Percentiles rank a stretch among this genome's conserved stretches.
Evolutionary conservation across 2,888 invertebrate species (phyloP).

Genomic region (Rhingia rostrata): DNA sequence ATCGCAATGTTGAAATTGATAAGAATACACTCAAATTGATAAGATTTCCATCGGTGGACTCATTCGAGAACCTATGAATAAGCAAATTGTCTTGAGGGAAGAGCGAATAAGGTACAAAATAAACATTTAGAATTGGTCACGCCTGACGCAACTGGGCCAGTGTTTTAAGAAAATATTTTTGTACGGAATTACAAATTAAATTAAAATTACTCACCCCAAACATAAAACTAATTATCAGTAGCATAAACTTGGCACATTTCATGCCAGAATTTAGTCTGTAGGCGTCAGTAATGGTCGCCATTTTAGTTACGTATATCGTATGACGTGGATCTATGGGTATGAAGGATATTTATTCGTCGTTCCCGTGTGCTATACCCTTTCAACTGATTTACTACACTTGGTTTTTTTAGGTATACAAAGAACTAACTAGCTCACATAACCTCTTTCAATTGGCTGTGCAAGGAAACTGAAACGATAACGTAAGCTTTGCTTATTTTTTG

Average conservation of each 20-base stretch:
- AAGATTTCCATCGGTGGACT: background rate
- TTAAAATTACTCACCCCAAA: slow-evolving; percentile 87
- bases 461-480: slow-evolving; percentile 33
- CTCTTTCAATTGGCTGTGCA: slow-evolving; percentile 14
- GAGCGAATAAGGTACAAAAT: background rate
- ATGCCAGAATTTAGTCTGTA: slow-evolving; percentile 86
- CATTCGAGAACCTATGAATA: slow-evolving; percentile 23
- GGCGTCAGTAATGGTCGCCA: slow-evolving; percentile 77
- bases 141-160: background rate
- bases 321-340: no score
- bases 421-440: background rate
- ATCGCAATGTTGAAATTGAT: slow-evolving; percentile 36
- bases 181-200: background rate
- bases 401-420: no score
- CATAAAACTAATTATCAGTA: slow-evolving; percentile 89
- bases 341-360: no score
- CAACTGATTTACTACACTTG: no score
- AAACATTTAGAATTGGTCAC: background rate
- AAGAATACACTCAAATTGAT: slow-evolving; percentile 22
- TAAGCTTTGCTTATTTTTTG: slow-evolving; percentile 25
- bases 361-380: no score
- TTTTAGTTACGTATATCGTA: slow-evolving; percentile 30
- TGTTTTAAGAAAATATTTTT: background rate
- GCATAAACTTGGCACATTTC: slow-evolving; percentile 90
- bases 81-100: background rate